Percentiles rank a stretch among this genome's conserved stretches.
Conservation (phyloP, 2,113 vertebrate genomes). For the Myotis lucifugus region DNA sequence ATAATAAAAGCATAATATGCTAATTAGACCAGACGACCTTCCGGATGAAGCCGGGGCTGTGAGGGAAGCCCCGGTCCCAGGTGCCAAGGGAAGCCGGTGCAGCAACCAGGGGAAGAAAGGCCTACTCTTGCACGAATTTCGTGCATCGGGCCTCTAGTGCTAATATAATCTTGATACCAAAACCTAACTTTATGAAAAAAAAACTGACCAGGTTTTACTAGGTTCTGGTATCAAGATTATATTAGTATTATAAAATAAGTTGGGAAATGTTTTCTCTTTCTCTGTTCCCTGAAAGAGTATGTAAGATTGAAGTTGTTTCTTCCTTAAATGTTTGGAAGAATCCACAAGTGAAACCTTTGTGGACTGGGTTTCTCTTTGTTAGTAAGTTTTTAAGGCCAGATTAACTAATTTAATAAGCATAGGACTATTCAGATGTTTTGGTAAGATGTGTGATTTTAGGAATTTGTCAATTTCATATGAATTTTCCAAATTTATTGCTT, state of each 20-base stretch:
- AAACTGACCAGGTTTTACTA: background rate
- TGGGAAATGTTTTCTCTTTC: background rate
- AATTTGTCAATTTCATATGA: background rate
- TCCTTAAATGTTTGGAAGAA: background rate
- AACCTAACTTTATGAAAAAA: background rate
- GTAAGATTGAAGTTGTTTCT: background rate
- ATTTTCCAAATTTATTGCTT: background rate
- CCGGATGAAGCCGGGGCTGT: too few species aligned
- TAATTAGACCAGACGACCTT: too few species aligned
- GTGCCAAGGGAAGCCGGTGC: too few species aligned
- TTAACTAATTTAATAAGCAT: background rate
- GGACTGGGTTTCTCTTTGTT: background rate
- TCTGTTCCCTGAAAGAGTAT: background rate
- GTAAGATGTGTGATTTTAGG: background rate
- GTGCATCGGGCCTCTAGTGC: too few species aligned
- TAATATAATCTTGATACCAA: too few species aligned
- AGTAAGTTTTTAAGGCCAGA: background rate
- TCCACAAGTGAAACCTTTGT: background rate
- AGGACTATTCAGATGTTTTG: background rate
- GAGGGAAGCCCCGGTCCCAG: too few species aligned
- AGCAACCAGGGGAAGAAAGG: too few species aligned
- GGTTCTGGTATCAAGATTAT: background rate
- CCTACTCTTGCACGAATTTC: too few species aligned
- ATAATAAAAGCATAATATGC: too few species aligned
- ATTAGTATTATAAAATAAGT: background rate